Base-by-base conservation (phyloP, 2,113 vertebrate genomes). In the Protomyctophum bolini region DNA sequence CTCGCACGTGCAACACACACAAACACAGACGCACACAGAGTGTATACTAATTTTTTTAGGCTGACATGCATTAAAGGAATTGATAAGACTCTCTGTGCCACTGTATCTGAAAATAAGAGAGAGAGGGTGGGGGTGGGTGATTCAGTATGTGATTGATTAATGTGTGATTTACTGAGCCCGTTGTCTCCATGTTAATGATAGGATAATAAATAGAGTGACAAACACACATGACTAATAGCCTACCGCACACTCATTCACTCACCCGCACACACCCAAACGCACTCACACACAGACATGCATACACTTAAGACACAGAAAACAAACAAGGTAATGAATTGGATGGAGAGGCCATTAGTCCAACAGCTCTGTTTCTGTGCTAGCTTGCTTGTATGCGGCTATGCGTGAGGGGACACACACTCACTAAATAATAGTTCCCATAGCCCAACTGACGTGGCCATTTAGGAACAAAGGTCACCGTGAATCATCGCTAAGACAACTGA, bases 141-240 rank as follows among this genome's bases (percentile, higher is more conserved):
- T 90, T 91, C 75, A 58, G 70, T 54, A 66, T 54, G 59, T 82
- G 83, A 92, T 91, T 70, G 77, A 92, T 92, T 12, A 62, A 12
- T 3, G 58, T 50, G 70, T 85, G 83, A 91, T 92, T 75, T 82
- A 85, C 68, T 9, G 61, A 21, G 49, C 79, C 75, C 81, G 81
- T 79, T 75, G 82, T 84, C 73, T 87, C 74, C 72, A 70, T 88
- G 81, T 84, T 88, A 89, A 90, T 88, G 83, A 86, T 79, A 87
- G 76, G n/a, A 63, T 86, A 88, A 86, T 86, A 83, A 83, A 86
- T 77, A 82, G 67, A 84, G 70, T 54, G 74, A 78, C 65, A 72
- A 56, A 14, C 54, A 69, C 58, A 69, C 63, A 49, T 12, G 33
- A 54, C 11, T 54, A n/a, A 12, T n/a, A 54, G 5, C 52, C 11